These are phyloP conservation scores for Drosophila azteca DNA, from an alignment of 1,140 invertebrate species.

Conservation along the genomic window DNA sequence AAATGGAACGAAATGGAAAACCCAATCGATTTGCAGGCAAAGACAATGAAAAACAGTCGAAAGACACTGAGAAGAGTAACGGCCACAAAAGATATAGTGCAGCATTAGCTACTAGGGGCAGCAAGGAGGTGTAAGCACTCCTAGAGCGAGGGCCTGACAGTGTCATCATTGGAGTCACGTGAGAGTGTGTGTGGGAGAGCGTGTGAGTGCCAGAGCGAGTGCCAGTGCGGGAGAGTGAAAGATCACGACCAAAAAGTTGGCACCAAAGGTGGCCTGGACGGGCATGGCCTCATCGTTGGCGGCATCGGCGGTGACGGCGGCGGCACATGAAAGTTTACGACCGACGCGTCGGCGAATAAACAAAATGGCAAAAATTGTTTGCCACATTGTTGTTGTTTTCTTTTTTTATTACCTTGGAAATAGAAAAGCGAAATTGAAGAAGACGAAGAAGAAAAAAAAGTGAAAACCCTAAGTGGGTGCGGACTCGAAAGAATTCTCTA, in stretches of 20 bases:
- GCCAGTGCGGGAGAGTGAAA: slow-evolving; percentile 62
- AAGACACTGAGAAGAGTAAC: too few relatives aligned
- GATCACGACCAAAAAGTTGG: slow-evolving; percentile 79
- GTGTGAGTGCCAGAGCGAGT: slow-evolving; percentile 37
- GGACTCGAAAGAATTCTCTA: slow-evolving; percentile 52
- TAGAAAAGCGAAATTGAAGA: slow-evolving; percentile 70
- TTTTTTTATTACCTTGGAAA: slow-evolving; percentile 19
- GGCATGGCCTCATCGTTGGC: too few relatives aligned
- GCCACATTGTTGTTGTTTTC: slow-evolving; percentile 41
- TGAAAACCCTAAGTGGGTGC: slow-evolving; percentile 59
- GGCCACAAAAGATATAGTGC: too few relatives aligned
- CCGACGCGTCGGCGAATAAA: slow-evolving; percentile 45
- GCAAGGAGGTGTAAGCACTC: too few relatives aligned
- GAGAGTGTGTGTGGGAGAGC: background rate
- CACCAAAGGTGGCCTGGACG: slow-evolving; percentile 34
- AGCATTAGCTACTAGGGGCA: too few relatives aligned
- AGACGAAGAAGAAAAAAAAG: slow-evolving; percentile 68
- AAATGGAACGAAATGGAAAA: too few relatives aligned
- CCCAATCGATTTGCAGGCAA: too few relatives aligned
- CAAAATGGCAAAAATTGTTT: slow-evolving; percentile 65
- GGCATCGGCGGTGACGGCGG: background rate
- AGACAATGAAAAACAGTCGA: too few relatives aligned
- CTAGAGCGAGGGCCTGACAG: too few relatives aligned
- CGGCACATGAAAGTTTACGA: slow-evolving; percentile 76
- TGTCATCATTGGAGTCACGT: background rate